Conservation (phyloP, 92 coral and sea anemone genomes). For the Phenganax marumi region DNA sequence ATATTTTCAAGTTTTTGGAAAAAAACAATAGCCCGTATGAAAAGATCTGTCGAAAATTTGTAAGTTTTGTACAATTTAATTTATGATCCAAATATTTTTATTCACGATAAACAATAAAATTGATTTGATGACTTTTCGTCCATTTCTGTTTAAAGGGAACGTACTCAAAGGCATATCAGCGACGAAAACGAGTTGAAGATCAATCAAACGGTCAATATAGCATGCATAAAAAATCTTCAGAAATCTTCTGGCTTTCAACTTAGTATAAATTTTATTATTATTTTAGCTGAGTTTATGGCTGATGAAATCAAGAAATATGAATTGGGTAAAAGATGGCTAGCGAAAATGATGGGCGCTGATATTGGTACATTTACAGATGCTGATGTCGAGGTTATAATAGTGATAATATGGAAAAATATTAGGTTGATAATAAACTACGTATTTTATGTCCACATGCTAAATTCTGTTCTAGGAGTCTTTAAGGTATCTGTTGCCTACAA, state of each 20-base stretch:
- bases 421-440: background rate
- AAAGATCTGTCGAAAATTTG: constrained; percentile 19
- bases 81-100: too few species aligned
- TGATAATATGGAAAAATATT: background rate
- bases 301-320: constrained; percentile 65
- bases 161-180: constrained; percentile 14
- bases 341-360: constrained; percentile 94
- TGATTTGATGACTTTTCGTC: background rate
- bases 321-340: constrained; percentile 77
- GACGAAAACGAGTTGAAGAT: constrained; percentile 23
- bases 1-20: background rate
- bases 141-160: constrained; percentile 10
- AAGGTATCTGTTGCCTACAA: constrained; percentile 87
- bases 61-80: constrained; percentile 9
- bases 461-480: constrained; percentile 68
- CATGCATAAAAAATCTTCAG: background rate
- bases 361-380: constrained; percentile 70
- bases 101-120: background rate
- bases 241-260: background rate
- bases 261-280: background rate
- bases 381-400: constrained; percentile 63
- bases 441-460: background rate
- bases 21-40: background rate
- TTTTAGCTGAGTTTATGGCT: constrained; percentile 79
- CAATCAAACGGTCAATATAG: constrained; percentile 27